Conservation (phyloP, 1,140 invertebrate genomes). For the Hypsibius dujardini region DNA sequence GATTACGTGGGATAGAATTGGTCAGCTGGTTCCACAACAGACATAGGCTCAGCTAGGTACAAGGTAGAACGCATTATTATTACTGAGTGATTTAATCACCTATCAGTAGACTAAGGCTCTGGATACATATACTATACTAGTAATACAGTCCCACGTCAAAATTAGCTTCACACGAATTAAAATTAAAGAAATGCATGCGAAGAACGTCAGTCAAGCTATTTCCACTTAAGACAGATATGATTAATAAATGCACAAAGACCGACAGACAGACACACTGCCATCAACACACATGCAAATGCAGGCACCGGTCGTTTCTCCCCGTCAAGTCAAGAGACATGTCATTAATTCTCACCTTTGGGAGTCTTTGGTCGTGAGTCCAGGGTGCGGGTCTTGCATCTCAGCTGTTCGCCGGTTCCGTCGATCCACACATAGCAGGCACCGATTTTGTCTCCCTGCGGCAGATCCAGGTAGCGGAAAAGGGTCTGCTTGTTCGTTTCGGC, state of each 20-base stretch:
- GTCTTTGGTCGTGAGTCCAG: slow-evolving; percentile 53
- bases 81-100: too few species aligned
- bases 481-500: slow-evolving; percentile 48
- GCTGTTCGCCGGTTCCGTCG: slow-evolving; percentile 70
- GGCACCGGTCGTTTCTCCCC: background rate
- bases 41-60: background rate
- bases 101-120: too few species aligned
- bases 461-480: slow-evolving; percentile 48
- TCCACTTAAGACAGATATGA: background rate
- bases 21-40: background rate
- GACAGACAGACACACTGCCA: background rate
- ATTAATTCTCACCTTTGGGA: slow-evolving; percentile 40
- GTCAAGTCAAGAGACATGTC: background rate
- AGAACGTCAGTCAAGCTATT: background rate
- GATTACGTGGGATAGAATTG: background rate
- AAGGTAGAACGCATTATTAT: too few species aligned
- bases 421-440: slow-evolving; percentile 88
- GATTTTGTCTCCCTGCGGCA: slow-evolving; percentile 55
- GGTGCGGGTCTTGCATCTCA: slow-evolving; percentile 72
- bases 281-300: background rate
- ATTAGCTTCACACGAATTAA: too few species aligned
- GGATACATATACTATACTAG: too few species aligned
- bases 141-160: too few species aligned
- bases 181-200: background rate
- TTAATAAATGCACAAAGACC: background rate